These are phyloP conservation scores for Gasteruption jaculator DNA, from an alignment of 2,888 invertebrate genomes.

Conservation along the genomic window DNA sequence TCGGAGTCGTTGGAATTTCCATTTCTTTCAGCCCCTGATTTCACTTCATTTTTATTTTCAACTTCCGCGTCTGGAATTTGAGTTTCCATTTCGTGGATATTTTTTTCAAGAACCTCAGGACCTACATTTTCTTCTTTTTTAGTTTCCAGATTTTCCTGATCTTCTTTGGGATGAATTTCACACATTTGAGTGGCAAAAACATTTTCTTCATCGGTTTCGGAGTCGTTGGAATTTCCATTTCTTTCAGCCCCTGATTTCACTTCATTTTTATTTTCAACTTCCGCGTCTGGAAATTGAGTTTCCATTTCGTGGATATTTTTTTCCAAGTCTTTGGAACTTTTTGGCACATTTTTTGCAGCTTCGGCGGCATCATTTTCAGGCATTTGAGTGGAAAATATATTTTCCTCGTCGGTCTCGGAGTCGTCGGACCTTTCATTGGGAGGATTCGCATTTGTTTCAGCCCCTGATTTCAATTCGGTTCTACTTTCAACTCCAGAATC, in stretches of 20 bases:
- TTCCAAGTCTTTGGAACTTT: neutral
- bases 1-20: conserved; percentile 10
- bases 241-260: neutral
- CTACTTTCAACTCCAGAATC: no score
- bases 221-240: conserved; percentile 11
- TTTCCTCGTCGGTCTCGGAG: conserved; percentile 22
- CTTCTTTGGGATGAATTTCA: neutral
- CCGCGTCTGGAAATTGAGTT: no score
- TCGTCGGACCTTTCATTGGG: conserved; percentile 11
- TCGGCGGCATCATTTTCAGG: no score
- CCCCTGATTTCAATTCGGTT: conserved; percentile 1
- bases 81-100: conserved; percentile 9
- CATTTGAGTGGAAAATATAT: no score
- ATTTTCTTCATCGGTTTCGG: conserved; percentile 20
- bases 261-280: conserved; percentile 1
- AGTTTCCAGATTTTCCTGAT: neutral
- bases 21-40: neutral
- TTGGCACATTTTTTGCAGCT: neutral
- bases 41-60: no score
- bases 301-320: conserved; percentile 15
- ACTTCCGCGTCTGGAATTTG: conserved; percentile 7
- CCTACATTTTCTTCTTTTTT: neutral
- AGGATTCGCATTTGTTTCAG: neutral
- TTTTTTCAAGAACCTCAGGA: neutral
- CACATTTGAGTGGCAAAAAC: neutral